Percentiles rank a stretch among this genome's conserved stretches.
Conservation (phyloP, 2,113 vertebrate species). For the Hippocampus comes region DNA sequence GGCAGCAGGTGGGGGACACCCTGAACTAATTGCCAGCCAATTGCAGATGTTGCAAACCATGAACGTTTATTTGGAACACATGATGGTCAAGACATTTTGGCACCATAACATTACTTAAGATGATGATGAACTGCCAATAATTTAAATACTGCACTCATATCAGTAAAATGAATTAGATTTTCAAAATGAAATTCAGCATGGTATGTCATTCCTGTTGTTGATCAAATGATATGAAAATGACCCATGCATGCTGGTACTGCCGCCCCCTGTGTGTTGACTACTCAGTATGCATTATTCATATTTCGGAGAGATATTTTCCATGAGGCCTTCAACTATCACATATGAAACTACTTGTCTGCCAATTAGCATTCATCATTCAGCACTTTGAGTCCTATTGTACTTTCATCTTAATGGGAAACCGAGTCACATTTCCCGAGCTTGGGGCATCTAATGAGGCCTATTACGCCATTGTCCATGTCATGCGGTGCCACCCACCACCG, state of each 20-base stretch:
- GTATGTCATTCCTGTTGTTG: too few species aligned
- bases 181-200: too few species aligned
- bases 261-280: not conserved
- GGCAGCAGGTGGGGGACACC: too few species aligned
- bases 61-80: too few species aligned
- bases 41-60: too few species aligned
- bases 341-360: not conserved
- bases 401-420: constrained; percentile 38
- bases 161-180: too few species aligned
- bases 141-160: not conserved
- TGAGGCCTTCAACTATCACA: not conserved
- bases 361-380: constrained; percentile 25
- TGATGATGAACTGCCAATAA: not conserved
- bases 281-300: not conserved
- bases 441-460: constrained; percentile 45
- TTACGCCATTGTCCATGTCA: constrained; percentile 21
- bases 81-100: too few species aligned
- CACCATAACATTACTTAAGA: too few species aligned
- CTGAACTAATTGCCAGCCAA: too few species aligned
- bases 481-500: constrained; percentile 27
- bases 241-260: too few species aligned
- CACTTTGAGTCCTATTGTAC: constrained; percentile 12
- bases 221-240: too few species aligned
- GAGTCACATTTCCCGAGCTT: constrained; percentile 33
- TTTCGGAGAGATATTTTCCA: not conserved